phyloP scores from a whole-genome alignment of 2,797 vertebrate species.

The Microctenopoma lineatum region DNA sequence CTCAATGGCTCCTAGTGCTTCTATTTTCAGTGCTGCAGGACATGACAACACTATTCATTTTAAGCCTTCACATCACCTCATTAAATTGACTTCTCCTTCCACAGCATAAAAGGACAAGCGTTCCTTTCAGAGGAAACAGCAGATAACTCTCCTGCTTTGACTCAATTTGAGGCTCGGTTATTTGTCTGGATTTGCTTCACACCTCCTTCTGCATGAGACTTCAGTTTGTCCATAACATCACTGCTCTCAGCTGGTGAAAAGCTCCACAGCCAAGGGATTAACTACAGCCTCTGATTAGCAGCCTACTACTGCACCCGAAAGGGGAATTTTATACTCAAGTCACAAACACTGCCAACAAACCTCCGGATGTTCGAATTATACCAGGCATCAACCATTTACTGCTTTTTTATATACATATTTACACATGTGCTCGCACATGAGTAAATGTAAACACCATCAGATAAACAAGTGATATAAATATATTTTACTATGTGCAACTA shows the following conservation, averaged over 20 bases:
- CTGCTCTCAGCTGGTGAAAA: slow-evolving; percentile 71
- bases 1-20: slow-evolving; percentile 72
- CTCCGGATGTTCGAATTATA: slow-evolving; percentile 15
- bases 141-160: slow-evolving; percentile 20
- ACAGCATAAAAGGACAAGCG: slow-evolving; percentile 50
- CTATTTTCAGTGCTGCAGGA: slow-evolving; percentile 70
- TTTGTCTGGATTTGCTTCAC: slow-evolving; percentile 65
- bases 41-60: slow-evolving; percentile 72
- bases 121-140: slow-evolving; percentile 7
- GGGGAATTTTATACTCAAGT: slow-evolving; percentile 43
- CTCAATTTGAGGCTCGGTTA: slow-evolving; percentile 60
- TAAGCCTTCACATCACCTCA: slow-evolving; percentile 70
- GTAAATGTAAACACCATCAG: no score
- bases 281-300: slow-evolving; percentile 75
- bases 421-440: background rate
- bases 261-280: slow-evolving; percentile 75
- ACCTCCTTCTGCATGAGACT: slow-evolving; percentile 57
- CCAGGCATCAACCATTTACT: background rate
- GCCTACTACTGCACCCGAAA: slow-evolving; percentile 59
- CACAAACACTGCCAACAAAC: slow-evolving; percentile 44
- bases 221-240: slow-evolving; percentile 61
- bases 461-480: background rate
- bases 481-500: background rate
- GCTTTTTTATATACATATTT: slow-evolving; percentile 1
- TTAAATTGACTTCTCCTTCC: slow-evolving; percentile 70